A percentile compares a stretch with the other conserved stretches of the same genome.
Evolutionary conservation across 2,797 vertebrate species (phyloP).

Genomic region (Percopsis omiscomaycus): DNA sequence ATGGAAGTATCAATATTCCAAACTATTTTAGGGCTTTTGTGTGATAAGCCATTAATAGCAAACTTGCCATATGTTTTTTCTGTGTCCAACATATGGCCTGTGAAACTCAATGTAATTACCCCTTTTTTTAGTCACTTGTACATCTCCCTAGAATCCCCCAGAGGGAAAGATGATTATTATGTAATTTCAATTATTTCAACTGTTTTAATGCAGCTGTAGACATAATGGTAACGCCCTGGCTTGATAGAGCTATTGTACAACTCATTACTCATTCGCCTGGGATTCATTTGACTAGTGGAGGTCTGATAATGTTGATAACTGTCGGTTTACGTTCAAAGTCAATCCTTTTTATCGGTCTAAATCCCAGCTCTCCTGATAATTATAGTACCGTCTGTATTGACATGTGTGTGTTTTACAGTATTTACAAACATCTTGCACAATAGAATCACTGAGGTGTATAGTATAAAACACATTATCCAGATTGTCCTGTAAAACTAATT

Average conservation of each 20-base stretch:
- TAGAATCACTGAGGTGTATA: no score
- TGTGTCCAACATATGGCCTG: conserved; percentile 44
- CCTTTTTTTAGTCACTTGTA: conserved; percentile 32
- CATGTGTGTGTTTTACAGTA: no score
- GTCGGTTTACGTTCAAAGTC: no score
- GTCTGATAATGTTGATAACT: no score
- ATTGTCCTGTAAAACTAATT: background rate
- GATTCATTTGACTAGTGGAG: no score
- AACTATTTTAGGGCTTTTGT: conserved; percentile 35
- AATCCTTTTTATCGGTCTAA: no score
- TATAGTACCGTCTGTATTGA: no score
- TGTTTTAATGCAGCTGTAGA: conserved; percentile 13
- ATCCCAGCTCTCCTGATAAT: no score
- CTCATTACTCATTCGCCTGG: conserved; percentile 14
- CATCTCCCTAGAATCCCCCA: conserved; percentile 33
- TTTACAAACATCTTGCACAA: no score
- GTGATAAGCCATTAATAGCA: conserved; percentile 40
- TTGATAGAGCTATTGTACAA: conserved; percentile 15
- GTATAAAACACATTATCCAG: no score
- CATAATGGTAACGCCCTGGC: conserved; percentile 1
- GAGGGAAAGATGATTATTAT: conserved; percentile 32
- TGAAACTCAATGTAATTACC: conserved; percentile 58
- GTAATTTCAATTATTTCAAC: no score
- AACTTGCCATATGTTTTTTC: conserved; percentile 62
- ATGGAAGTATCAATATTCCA: conserved; percentile 29